phyloP scores from a whole-genome alignment of 2,888 invertebrate species.

The Phyllotreta cruciferae region DNA sequence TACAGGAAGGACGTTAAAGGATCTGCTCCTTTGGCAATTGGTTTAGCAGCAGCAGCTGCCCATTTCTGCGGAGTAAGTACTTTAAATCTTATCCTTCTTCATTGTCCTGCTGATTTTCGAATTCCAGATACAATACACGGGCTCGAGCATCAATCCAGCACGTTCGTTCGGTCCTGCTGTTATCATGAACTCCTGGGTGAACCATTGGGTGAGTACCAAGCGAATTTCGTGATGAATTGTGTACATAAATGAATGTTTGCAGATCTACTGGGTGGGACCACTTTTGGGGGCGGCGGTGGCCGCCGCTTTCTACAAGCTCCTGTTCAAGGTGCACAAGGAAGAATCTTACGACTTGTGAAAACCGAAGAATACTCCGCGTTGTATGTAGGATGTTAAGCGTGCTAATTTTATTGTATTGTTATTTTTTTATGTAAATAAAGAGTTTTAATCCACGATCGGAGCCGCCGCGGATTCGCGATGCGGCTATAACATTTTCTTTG shows the following conservation, averaged over 20 bases:
- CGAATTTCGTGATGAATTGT: background rate
- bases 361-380: slow-evolving; percentile 2
- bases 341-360: slow-evolving; percentile 77
- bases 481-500: too few relatives aligned
- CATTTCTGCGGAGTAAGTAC: slow-evolving; percentile 77
- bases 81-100: too few relatives aligned
- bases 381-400: background rate
- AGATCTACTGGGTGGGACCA: slow-evolving; percentile 73
- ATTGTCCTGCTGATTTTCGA: too few relatives aligned
- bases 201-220: slow-evolving; percentile 68
- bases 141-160: slow-evolving; percentile 77
- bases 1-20: slow-evolving; percentile 68
- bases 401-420: slow-evolving; percentile 6
- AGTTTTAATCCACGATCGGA: background rate
- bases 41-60: slow-evolving; percentile 68
- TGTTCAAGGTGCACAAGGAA: slow-evolving; percentile 72
- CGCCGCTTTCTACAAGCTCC: slow-evolving; percentile 65
- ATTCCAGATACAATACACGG: slow-evolving; percentile 72
- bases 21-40: slow-evolving; percentile 71
- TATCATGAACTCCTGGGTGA: slow-evolving; percentile 66
- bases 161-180: slow-evolving; percentile 74
- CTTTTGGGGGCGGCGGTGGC: slow-evolving; percentile 66
- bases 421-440: slow-evolving; percentile 14
- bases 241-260: too few relatives aligned
- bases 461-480: too few relatives aligned